Evolutionary conservation across 2,113 vertebrate species (phyloP).

Genomic region (Dendrocopos noguchii): DNA sequence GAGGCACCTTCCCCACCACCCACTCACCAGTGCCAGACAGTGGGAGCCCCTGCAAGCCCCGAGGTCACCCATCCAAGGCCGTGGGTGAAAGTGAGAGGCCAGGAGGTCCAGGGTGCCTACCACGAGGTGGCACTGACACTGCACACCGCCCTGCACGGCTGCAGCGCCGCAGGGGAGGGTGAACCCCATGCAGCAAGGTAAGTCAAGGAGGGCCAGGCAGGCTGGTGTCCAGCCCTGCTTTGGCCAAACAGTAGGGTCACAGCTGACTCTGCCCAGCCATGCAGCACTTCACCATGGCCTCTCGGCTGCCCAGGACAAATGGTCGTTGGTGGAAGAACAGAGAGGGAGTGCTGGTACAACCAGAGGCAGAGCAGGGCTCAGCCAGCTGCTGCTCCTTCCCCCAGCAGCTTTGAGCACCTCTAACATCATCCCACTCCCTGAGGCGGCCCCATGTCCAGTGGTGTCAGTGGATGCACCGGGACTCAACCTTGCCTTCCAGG

Average conservation of each 20-base stretch:
- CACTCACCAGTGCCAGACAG: rapidly evolving
- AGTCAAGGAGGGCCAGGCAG: background rate
- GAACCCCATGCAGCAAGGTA: background rate
- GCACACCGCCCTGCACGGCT: background rate
- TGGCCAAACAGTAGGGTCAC: background rate
- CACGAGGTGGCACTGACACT: slow-evolving; percentile 26
- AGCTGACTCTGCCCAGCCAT: rapidly evolving
- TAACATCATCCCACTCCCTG: rapidly evolving
- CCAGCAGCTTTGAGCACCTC: background rate
- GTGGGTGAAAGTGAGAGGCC: background rate
- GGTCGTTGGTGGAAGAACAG: too few species aligned
- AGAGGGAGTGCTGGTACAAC: rapidly evolving
- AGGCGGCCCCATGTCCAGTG: background rate
- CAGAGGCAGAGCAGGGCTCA: background rate
- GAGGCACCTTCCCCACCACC: background rate
- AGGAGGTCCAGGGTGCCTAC: background rate
- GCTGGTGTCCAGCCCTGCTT: background rate
- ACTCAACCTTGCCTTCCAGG: background rate
- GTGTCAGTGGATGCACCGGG: background rate
- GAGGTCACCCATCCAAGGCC: background rate
- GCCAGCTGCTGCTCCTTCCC: background rate
- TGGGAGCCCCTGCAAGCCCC: rapidly evolving
- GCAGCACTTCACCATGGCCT: background rate
- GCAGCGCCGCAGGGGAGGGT: background rate
- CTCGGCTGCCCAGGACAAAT: background rate